A percentile compares a stretch with the other conserved stretches of the same genome.
phyloP scores from a whole-genome alignment of 2,113 vertebrate genomes.

The Podilymbus podiceps region DNA sequence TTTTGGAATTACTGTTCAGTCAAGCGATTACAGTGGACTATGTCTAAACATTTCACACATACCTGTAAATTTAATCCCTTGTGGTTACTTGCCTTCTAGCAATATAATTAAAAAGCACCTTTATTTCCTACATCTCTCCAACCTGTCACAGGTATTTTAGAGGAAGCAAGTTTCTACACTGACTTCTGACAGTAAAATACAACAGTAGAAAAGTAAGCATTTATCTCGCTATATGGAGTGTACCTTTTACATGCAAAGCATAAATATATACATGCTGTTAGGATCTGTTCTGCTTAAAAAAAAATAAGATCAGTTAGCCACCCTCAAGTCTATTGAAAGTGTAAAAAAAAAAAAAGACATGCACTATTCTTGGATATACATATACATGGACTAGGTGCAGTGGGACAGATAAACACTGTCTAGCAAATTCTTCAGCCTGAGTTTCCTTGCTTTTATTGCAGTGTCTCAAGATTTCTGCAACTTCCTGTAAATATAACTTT shows the following conservation, averaged over 20 bases:
- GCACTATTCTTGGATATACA: not conserved
- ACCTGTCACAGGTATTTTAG: not conserved
- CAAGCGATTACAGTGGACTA: not conserved
- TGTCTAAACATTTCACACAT: not conserved
- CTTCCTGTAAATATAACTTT: not conserved
- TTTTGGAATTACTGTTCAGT: not conserved
- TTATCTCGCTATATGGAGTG: not conserved
- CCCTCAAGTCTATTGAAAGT: not conserved
- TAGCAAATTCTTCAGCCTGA: not conserved
- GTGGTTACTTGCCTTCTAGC: not conserved
- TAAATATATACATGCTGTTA: not conserved
- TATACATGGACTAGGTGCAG: not conserved
- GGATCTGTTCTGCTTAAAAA: not conserved
- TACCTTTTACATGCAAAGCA: not conserved
- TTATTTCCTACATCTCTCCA: not conserved
- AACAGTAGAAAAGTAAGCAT: not conserved
- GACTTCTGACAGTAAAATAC: not conserved
- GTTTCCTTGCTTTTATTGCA: constrained; percentile 18
- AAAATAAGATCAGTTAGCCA: not conserved
- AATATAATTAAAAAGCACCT: not conserved
- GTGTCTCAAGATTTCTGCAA: not conserved
- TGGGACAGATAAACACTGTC: not conserved
- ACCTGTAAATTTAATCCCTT: not conserved
- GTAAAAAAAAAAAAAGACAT: not conserved
- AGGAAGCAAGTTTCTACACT: not conserved